Base-by-base conservation (phyloP, 2,888 invertebrate genomes). In the Dexiosoma caninum region DNA sequence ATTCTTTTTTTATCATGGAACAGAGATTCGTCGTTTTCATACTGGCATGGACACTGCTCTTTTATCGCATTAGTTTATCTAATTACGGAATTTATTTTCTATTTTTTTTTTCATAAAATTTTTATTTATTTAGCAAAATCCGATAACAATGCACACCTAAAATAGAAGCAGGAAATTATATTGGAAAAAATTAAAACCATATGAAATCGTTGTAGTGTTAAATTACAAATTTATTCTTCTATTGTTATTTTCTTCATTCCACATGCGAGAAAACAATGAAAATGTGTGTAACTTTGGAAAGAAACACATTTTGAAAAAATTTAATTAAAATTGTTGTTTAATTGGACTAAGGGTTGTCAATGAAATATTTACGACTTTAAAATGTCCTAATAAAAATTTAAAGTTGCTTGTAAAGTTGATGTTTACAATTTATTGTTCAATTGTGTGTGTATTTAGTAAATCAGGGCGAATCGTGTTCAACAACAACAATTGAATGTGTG, bases 191-290 rank as follows among this genome's bases (percentile, higher is more conserved):
- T n/a, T 30, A 8, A 32, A 40, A 30, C 19, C 23, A 53, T 59
- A 78, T 55, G 42, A 70, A 82, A 66, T 55, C 77, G 49, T 44
- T 76, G 42, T 44, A 67, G 71, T 69, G 72, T 75, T 75, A 66
- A 67, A 75, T 71, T 71, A 66, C 44, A 49, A 55, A 42, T 32
- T 40, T 62, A 14, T 62, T 62, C 9, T 57, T 51, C n/a, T 51
- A 64, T 55, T 64, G 2, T 27, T 12, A 46, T 30, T 32, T 27
- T 37, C 16, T 40, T 62, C 53, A 21, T 60, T 16, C 51, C 51
- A 53, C 40, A 59, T 49, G 12, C 37, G 32, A 14, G 30, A 14
- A 51, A 32, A 23, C n/a, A 49, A 10, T 21, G 12, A 21, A 27
- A 2, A 14, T 14, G 14, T 40, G 23, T 59, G 23, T 7, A 40